These are phyloP conservation scores for Calypte anna DNA, from an alignment of 2,113 vertebrate genomes.

Conservation along the genomic window DNA sequence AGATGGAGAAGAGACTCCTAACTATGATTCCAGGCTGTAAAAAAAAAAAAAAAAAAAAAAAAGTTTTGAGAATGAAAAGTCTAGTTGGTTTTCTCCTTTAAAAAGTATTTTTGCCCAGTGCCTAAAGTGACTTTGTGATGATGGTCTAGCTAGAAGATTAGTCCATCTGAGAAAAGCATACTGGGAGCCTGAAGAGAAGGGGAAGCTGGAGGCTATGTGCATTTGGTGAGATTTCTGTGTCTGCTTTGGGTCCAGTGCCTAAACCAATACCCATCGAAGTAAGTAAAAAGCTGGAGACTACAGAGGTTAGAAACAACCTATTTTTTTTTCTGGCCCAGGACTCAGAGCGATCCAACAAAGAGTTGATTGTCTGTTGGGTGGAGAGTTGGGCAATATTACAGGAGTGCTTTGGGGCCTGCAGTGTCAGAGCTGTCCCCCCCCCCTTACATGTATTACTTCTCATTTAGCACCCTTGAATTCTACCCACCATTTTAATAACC, in stretches of 20 bases:
- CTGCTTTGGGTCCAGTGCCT: neutral
- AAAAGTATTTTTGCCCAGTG: neutral
- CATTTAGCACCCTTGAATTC: neutral
- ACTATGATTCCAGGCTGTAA: neutral
- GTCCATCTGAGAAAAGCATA: neutral
- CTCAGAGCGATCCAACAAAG: neutral
- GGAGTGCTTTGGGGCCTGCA: neutral
- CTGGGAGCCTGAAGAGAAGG: neutral
- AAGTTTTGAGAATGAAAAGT: neutral
- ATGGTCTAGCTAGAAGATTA: neutral
- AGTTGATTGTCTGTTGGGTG: neutral
- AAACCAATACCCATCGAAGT: neutral
- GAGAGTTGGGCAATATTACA: neutral
- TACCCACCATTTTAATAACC: neutral
- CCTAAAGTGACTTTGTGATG: neutral
- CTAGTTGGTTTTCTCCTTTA: neutral
- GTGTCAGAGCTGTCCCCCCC: neutral
- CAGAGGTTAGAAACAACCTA: neutral
- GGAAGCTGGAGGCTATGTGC: neutral
- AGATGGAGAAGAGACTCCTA: neutral
- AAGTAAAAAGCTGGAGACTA: neutral
- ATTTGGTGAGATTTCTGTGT: neutral
- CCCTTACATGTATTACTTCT: neutral
- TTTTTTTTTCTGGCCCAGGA: neutral
- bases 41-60: neutral